Conservation (phyloP, 2,797 vertebrate genomes). For the Anolis apletophallus region DNA sequence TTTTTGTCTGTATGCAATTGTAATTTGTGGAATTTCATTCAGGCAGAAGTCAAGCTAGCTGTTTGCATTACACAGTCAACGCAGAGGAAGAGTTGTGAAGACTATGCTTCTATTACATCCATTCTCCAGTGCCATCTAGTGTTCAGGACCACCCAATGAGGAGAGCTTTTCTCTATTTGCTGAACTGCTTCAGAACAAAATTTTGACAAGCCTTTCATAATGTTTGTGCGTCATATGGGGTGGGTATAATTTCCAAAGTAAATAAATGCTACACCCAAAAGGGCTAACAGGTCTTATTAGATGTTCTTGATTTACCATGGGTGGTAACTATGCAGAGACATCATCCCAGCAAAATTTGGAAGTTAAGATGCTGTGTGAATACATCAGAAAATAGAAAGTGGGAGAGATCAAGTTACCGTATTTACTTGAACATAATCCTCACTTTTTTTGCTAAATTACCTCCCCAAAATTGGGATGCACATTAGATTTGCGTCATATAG, state of each 20-base stretch:
- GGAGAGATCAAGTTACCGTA: no score
- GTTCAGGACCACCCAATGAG: conserved; percentile 1
- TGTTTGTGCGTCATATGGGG: background rate
- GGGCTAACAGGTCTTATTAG: background rate
- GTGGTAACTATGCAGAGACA: background rate
- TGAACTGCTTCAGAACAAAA: background rate
- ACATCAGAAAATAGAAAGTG: background rate
- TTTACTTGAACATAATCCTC: no score
- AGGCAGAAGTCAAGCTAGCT: background rate
- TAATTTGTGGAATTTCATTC: background rate
- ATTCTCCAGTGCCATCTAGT: conserved; percentile 74
- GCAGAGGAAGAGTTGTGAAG: rapidly evolving
- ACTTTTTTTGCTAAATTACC: no score
- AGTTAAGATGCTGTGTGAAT: background rate
- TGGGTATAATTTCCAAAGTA: background rate
- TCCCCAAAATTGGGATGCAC: no score
- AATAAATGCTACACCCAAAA: background rate
- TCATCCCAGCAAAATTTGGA: background rate
- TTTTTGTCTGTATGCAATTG: background rate
- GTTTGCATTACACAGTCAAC: background rate
- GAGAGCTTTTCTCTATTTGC: background rate
- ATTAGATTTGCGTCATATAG: background rate
- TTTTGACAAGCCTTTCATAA: background rate
- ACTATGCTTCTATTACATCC: conserved; percentile 29
- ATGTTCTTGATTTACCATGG: background rate